phyloP scores from a whole-genome alignment of 2,113 vertebrate species.

The Megaleporinus macrocephalus region DNA sequence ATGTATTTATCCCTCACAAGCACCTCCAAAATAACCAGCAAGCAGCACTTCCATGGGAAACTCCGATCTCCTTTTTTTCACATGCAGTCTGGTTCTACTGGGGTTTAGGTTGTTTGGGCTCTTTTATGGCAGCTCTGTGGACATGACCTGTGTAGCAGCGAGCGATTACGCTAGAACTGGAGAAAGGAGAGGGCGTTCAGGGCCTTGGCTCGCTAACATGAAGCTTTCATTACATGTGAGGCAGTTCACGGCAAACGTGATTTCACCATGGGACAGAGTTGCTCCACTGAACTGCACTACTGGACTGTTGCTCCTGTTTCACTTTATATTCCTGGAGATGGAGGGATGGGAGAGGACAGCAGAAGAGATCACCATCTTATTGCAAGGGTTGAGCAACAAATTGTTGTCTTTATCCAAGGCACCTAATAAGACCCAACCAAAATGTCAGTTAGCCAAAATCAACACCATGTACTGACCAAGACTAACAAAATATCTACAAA shows the following conservation, averaged over 20 bases:
- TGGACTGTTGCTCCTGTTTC: conserved; percentile 48
- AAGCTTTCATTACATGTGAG: conserved; percentile 59
- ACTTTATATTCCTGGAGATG: conserved; percentile 46
- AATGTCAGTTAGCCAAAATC: not conserved
- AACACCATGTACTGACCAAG: too few relatives aligned
- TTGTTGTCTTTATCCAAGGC: conserved; percentile 4
- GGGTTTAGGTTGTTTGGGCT: conserved; percentile 27
- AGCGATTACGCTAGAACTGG: conserved; percentile 55
- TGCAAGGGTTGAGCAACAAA: conserved; percentile 7
- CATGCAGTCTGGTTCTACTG: conserved; percentile 26
- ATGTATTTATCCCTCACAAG: not conserved
- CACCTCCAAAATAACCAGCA: not conserved
- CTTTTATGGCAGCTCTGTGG: conserved; percentile 43
- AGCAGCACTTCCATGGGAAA: not conserved
- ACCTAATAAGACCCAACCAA: conserved; percentile 30
- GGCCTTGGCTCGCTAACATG: conserved; percentile 52
- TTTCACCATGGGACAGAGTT: conserved; percentile 50
- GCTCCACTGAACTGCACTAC: conserved; percentile 34
- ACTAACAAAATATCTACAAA: too few relatives aligned
- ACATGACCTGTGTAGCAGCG: conserved; percentile 46
- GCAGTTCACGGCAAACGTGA: conserved; percentile 46
- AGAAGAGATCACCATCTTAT: conserved; percentile 10
- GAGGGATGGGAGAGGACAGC: conserved; percentile 31
- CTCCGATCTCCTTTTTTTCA: conserved; percentile 30
- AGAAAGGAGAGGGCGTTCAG: conserved; percentile 48